These are phyloP conservation scores for Leptura quadrifasciata DNA, from an alignment of 2,888 invertebrate species.

Conservation along the genomic window DNA sequence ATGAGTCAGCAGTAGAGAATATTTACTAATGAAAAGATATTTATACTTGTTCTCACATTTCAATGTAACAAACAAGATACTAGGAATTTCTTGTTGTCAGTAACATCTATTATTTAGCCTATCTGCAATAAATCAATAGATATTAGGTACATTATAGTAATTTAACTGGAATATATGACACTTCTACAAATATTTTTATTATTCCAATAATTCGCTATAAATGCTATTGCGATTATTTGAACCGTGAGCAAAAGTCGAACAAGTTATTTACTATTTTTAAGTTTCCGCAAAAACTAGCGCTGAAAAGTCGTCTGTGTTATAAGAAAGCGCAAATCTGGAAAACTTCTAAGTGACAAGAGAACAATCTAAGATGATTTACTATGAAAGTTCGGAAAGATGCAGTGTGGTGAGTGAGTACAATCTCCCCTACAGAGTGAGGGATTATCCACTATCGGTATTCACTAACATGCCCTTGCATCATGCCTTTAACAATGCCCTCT, in stretches of 20 bases:
- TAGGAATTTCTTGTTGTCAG: too few relatives aligned
- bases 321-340: constrained; percentile 52
- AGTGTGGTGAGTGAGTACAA: constrained; percentile 53
- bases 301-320: constrained; percentile 36
- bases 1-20: too few relatives aligned
- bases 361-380: constrained; percentile 64
- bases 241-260: background rate
- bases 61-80: too few relatives aligned
- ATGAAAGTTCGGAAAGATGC: constrained; percentile 60
- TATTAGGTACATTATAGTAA: too few relatives aligned
- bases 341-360: constrained; percentile 59
- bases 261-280: constrained; percentile 28
- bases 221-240: background rate
- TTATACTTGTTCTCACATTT: too few relatives aligned
- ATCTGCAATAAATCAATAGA: too few relatives aligned
- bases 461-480: constrained; percentile 67
- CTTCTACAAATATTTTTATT: background rate
- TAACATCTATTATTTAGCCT: too few relatives aligned
- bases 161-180: too few relatives aligned
- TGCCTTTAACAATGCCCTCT: constrained; percentile 62
- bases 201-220: background rate
- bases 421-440: constrained; percentile 61
- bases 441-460: constrained; percentile 73
- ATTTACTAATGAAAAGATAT: too few relatives aligned
- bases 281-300: constrained; percentile 26